A percentile compares a stretch with the other conserved stretches of the same genome.
phyloP scores from a whole-genome alignment of 2,113 vertebrate genomes.

The Pycnonotus jocosus region DNA sequence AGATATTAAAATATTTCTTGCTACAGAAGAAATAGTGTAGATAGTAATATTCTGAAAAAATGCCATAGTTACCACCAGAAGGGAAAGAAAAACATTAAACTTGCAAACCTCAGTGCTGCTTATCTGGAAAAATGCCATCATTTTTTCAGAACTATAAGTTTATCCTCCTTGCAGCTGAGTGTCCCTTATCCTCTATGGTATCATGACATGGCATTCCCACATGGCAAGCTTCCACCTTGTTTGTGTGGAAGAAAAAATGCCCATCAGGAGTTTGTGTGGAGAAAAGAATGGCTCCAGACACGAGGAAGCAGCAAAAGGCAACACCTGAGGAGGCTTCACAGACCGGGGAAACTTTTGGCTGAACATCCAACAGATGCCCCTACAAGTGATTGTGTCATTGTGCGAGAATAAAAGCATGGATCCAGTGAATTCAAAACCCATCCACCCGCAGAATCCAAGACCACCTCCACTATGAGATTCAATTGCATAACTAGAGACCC shows the following conservation, averaged over 20 bases:
- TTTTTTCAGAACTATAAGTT: background rate
- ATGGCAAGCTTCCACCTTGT: background rate
- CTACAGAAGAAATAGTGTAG: background rate
- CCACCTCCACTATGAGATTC: background rate
- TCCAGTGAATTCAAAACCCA: background rate
- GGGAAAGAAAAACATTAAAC: background rate
- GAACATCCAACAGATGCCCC: background rate
- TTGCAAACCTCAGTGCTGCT: background rate
- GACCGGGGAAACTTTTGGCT: background rate
- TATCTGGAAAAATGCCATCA: background rate
- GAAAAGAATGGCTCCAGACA: background rate
- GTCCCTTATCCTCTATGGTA: background rate
- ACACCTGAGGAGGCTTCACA: background rate
- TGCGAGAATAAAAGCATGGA: background rate
- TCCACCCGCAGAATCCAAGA: background rate
- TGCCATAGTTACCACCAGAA: background rate
- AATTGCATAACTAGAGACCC: background rate
- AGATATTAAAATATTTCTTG: background rate
- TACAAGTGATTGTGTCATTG: background rate
- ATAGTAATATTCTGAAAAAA: background rate
- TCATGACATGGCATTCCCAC: fast-evolving
- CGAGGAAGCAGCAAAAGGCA: background rate
- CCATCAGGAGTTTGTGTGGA: background rate
- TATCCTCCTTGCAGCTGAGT: background rate
- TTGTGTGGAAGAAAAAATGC: background rate